Evolutionary conservation across 2,888 invertebrate species (phyloP).

Genomic region (Dichetophora obliterata): DNA sequence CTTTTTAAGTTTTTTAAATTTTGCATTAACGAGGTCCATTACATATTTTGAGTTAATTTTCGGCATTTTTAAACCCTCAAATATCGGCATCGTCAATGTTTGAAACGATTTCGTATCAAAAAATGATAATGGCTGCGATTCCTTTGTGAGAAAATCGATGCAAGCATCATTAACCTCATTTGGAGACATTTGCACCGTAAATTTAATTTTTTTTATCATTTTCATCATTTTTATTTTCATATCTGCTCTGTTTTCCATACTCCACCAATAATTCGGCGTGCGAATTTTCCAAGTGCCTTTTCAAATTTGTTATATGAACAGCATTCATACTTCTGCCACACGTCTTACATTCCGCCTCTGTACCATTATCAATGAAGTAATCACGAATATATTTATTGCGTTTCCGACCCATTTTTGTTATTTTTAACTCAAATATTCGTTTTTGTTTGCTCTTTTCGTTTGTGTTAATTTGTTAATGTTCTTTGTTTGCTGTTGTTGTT

Average conservation of each 20-base stretch:
- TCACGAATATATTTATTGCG: slow-evolving; percentile 15
- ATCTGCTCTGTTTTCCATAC: neutral
- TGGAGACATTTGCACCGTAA: slow-evolving; percentile 1
- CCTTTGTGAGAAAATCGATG: too few relatives aligned
- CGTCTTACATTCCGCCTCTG: neutral
- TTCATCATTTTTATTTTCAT: neutral
- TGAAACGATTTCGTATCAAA: neutral
- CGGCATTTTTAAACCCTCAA: neutral
- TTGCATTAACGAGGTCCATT: too few relatives aligned
- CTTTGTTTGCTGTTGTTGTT: too few relatives aligned
- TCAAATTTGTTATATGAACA: slow-evolving; percentile 5
- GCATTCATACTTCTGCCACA: neutral
- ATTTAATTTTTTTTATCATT: neutral
- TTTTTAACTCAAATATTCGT: too few relatives aligned
- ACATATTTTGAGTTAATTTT: too few relatives aligned
- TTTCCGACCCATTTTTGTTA: slow-evolving; percentile 1
- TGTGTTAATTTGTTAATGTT: too few relatives aligned
- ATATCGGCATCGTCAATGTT: neutral
- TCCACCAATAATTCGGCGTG: neutral
- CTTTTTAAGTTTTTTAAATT: too few relatives aligned
- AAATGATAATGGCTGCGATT: neutral
- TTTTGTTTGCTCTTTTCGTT: too few relatives aligned
- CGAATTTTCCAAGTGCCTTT: slow-evolving; percentile 1
- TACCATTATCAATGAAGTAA: slow-evolving; percentile 6
- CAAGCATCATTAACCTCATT: neutral